These are phyloP conservation scores for Microcaecilia unicolor DNA, from an alignment of 2,797 vertebrate species.

Conservation along the genomic window DNA sequence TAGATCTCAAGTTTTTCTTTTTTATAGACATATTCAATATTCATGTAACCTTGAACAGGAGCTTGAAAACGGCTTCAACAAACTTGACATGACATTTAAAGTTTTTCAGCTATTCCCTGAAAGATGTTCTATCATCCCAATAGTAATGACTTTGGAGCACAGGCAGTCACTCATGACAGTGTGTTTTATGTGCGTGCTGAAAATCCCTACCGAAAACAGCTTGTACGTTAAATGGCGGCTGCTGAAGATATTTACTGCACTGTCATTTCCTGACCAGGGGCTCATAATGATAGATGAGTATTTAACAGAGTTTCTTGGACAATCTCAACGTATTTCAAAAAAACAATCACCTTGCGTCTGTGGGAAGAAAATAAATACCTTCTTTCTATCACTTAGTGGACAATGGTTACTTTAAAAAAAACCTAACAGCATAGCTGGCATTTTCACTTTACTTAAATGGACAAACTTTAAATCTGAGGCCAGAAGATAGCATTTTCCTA, in stretches of 20 bases:
- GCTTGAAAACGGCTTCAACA: constrained; percentile 69
- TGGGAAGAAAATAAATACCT: constrained; percentile 45
- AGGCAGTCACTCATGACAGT: constrained; percentile 74
- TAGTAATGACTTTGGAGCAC: constrained; percentile 75
- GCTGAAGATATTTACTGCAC: constrained; percentile 83
- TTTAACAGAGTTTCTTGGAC: constrained; percentile 73
- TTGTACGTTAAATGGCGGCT: constrained; percentile 80
- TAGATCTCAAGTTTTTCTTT: constrained; percentile 57
- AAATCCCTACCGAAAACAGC: constrained; percentile 77
- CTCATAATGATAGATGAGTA: constrained; percentile 81
- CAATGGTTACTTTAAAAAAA: constrained; percentile 41
- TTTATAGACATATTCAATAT: constrained; percentile 71
- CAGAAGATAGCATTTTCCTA: too few species aligned
- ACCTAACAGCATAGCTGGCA: constrained; percentile 16
- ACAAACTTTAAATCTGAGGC: not conserved
- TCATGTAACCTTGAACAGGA: constrained; percentile 82
- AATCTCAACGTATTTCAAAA: constrained; percentile 69
- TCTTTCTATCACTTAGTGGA: constrained; percentile 30
- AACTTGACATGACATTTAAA: constrained; percentile 89
- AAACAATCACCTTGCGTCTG: constrained; percentile 65
- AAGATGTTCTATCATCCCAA: constrained; percentile 76
- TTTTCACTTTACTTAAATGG: constrained; percentile 21
- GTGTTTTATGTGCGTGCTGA: constrained; percentile 83
- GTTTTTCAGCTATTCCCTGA: constrained; percentile 79
- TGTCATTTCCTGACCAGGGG: constrained; percentile 80